A percentile compares a stretch with the other conserved stretches of the same genome.
These are phyloP conservation scores for Stenodera caucasica DNA, from an alignment of 2,888 invertebrate genomes.

Conservation along the genomic window DNA sequence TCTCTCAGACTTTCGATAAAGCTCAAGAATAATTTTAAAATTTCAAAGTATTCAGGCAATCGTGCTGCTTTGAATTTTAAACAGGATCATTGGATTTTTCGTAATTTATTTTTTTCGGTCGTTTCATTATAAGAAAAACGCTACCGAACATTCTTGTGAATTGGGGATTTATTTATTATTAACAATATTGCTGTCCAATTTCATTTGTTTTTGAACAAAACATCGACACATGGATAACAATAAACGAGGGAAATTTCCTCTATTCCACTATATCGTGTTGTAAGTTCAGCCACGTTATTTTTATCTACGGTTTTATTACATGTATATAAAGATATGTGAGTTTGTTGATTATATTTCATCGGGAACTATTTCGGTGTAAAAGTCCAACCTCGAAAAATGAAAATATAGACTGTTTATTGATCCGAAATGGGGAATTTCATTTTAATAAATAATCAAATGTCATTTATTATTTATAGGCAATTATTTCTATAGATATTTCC, in stretches of 20 bases:
- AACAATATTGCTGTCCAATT: too few relatives aligned
- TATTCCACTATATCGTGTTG: too few relatives aligned
- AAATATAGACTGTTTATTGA: not conserved
- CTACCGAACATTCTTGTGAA: too few relatives aligned
- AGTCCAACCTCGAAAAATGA: not conserved
- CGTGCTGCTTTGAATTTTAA: conserved; percentile 3
- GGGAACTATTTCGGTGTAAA: not conserved
- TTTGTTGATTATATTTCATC: not conserved
- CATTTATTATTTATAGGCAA: too few relatives aligned
- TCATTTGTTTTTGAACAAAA: too few relatives aligned
- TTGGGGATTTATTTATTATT: too few relatives aligned
- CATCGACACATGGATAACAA: too few relatives aligned
- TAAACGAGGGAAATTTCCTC: too few relatives aligned
- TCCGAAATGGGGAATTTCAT: not conserved
- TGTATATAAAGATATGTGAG: not conserved
- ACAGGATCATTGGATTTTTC: not conserved
- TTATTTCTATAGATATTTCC: too few relatives aligned
- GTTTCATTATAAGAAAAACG: not conserved
- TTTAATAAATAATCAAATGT: not conserved
- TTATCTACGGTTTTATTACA: too few relatives aligned
- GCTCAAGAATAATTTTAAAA: not conserved
- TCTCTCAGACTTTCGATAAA: not conserved
- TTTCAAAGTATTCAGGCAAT: not conserved
- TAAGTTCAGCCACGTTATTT: too few relatives aligned
- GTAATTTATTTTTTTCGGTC: not conserved